Conservation (phyloP, 1,140 invertebrate species). For the Cataglyphis hispanica region DNA sequence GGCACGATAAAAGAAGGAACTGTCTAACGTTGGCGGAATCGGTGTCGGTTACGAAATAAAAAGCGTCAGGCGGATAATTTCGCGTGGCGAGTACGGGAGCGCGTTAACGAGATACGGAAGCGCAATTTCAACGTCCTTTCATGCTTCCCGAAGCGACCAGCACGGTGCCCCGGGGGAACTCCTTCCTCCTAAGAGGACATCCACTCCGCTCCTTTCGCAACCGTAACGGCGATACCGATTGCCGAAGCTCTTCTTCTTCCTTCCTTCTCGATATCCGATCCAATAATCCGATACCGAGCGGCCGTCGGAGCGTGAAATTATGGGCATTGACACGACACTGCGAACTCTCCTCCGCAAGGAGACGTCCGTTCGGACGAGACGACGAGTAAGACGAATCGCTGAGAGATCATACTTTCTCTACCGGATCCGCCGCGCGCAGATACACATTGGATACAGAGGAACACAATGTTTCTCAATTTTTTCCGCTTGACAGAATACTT, state of each 20-base stretch:
- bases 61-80: slow-evolving; percentile 13
- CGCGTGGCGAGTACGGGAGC: slow-evolving; percentile 15
- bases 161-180: slow-evolving; percentile 49
- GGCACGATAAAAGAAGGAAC: not conserved
- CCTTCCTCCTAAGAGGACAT: slow-evolving; percentile 70
- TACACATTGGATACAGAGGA: not conserved
- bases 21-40: not conserved
- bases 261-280: slow-evolving; percentile 79
- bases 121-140: slow-evolving; percentile 75
- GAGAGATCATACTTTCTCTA: slow-evolving; percentile 65
- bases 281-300: slow-evolving; percentile 82
- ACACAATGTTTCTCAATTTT: slow-evolving; percentile 41
- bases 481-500: not conserved
- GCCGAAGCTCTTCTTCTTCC: slow-evolving; percentile 64
- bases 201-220: slow-evolving; percentile 62
- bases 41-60: slow-evolving; percentile 50
- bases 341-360: slow-evolving; percentile 67
- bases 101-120: slow-evolving; percentile 69
- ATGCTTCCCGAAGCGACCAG: slow-evolving; percentile 57
- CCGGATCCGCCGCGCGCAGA: slow-evolving; percentile 1
- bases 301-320: slow-evolving; percentile 83
- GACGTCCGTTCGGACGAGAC: slow-evolving; percentile 29
- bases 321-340: slow-evolving; percentile 80
- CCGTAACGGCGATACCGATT: slow-evolving; percentile 61
- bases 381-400: slow-evolving; percentile 62